Evolutionary conservation across 2,113 vertebrate genomes (phyloP).

Genomic region (Mugil cephalus): DNA sequence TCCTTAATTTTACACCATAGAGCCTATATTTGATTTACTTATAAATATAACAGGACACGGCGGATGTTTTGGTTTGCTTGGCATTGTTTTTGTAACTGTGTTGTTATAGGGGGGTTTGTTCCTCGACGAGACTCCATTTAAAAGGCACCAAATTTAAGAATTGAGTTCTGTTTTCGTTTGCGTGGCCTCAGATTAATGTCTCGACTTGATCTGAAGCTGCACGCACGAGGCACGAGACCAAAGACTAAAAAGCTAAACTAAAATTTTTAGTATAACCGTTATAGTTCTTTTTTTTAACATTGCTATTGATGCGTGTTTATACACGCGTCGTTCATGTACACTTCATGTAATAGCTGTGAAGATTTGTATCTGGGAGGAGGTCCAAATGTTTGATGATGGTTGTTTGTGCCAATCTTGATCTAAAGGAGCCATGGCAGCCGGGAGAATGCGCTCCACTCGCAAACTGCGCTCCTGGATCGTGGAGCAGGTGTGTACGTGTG

Average conservation of each 20-base stretch:
- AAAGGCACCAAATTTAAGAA: neutral
- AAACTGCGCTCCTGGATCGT: slow-evolving; percentile 89
- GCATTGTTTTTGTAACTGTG: neutral
- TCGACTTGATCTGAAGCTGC: neutral
- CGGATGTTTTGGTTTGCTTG: too few species aligned
- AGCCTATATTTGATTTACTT: slow-evolving; percentile 9
- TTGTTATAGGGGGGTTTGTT: too few species aligned
- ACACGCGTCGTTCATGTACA: too few species aligned
- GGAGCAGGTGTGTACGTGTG: slow-evolving; percentile 81
- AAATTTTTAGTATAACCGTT: too few species aligned
- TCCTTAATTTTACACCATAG: slow-evolving; percentile 21
- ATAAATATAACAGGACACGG: neutral
- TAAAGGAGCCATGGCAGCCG: slow-evolving; percentile 77
- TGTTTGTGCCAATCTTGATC: neutral
- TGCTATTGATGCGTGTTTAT: too few species aligned
- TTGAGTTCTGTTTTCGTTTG: fast-evolving
- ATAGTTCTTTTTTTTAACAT: neutral
- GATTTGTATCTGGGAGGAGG: too few species aligned
- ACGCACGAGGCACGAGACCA: neutral
- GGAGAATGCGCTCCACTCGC: slow-evolving; percentile 83
- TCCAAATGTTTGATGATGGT: too few species aligned
- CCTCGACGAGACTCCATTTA: neutral
- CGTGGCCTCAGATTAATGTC: neutral
- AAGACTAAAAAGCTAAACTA: too few species aligned
- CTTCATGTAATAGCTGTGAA: too few species aligned